Percentiles rank a stretch among this genome's conserved stretches.
These are phyloP conservation scores for Poeciliopsis paucimaculata DNA, from an alignment of 2,797 vertebrate genomes.

Conservation along the genomic window DNA sequence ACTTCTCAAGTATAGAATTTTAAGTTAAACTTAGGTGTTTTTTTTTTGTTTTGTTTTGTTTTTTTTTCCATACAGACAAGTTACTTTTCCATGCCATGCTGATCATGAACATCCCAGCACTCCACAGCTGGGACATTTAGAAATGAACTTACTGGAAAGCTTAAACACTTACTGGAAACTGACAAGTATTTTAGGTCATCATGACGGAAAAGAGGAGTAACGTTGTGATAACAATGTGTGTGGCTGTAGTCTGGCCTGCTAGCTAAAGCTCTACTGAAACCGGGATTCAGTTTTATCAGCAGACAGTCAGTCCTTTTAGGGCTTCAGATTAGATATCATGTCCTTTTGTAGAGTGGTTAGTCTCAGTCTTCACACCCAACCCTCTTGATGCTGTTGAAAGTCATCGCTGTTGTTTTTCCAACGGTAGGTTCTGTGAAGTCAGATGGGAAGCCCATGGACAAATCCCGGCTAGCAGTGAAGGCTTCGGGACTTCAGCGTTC, in stretches of 20 bases:
- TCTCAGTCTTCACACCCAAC: slow-evolving; percentile 37
- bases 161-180: slow-evolving; percentile 26
- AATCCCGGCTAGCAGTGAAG: slow-evolving; percentile 89
- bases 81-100: slow-evolving; percentile 64
- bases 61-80: slow-evolving; percentile 35
- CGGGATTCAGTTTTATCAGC: slow-evolving; percentile 55
- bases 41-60: not conserved
- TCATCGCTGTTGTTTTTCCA: slow-evolving; percentile 31
- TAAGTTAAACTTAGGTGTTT: slow-evolving; percentile 16
- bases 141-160: slow-evolving; percentile 60
- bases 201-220: slow-evolving; percentile 76
- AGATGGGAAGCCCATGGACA: slow-evolving; percentile 82
- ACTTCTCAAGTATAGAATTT: slow-evolving; percentile 21
- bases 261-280: slow-evolving; percentile 42
- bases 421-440: slow-evolving; percentile 64
- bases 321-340: slow-evolving; percentile 66
- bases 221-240: slow-evolving; percentile 58
- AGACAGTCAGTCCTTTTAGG: slow-evolving; percentile 62
- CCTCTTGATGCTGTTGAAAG: slow-evolving; percentile 14
- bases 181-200: slow-evolving; percentile 58
- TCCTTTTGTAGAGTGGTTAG: slow-evolving; percentile 50
- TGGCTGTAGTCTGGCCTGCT: slow-evolving; percentile 36
- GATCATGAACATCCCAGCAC: slow-evolving; percentile 44
- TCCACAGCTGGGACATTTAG: slow-evolving; percentile 53
- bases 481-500: slow-evolving; percentile 89